Evolutionary conservation across 2,888 invertebrate species (phyloP).

Genomic region (Fissipunctia ypsillon): DNA sequence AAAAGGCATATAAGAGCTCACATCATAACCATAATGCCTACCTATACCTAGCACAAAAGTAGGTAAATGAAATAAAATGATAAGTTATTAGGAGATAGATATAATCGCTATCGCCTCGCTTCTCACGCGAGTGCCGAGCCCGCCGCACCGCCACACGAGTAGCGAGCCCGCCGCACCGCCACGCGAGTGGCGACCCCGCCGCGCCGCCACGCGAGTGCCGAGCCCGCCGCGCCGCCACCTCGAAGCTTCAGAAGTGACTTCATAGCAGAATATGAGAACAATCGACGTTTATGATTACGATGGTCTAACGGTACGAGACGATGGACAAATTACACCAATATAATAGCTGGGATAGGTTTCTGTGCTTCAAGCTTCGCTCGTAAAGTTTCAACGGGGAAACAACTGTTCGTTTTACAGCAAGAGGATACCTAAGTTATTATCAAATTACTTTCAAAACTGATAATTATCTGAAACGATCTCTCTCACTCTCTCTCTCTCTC

Average conservation of each 20-base stretch:
- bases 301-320: constrained; percentile 55
- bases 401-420: constrained; percentile 14
- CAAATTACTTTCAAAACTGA: constrained; percentile 1
- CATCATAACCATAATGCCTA: too few relatives aligned
- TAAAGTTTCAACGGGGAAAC: constrained; percentile 24
- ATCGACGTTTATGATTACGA: constrained; percentile 56
- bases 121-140: too few relatives aligned
- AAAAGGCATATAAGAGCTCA: too few relatives aligned
- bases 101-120: constrained; percentile 19
- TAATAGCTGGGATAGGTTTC: constrained; percentile 8
- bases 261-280: constrained; percentile 66
- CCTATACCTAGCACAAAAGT: too few relatives aligned
- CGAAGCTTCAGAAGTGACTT: constrained; percentile 43
- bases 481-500: constrained; percentile 13
- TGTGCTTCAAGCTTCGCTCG: constrained; percentile 1
- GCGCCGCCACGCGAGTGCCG: too few relatives aligned
- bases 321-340: constrained; percentile 36
- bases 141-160: too few relatives aligned
- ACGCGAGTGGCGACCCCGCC: too few relatives aligned
- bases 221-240: too few relatives aligned
- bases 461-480: constrained; percentile 7
- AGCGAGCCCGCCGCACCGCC: too few relatives aligned
- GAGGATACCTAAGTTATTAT: background rate
- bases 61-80: too few relatives aligned
- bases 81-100: too few relatives aligned